Evolutionary conservation across 2,797 vertebrate genomes (phyloP).

Genomic region (Poeciliopsis paucimaculata): DNA sequence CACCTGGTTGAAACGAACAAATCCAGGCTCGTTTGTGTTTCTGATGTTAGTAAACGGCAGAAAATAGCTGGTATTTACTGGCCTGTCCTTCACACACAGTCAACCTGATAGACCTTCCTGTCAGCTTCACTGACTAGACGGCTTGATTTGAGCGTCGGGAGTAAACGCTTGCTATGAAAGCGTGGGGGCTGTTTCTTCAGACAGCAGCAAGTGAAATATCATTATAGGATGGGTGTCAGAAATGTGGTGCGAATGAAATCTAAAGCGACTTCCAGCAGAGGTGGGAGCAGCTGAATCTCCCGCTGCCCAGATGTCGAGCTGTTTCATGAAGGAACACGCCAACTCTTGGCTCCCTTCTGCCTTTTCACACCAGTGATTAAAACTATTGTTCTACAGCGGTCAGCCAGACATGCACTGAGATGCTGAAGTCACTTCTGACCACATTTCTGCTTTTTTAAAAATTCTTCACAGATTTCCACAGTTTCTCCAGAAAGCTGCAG

Average conservation of each 20-base stretch:
- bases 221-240: constrained; percentile 29
- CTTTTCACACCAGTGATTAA: background rate
- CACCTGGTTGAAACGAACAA: constrained; percentile 29
- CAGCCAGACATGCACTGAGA: background rate
- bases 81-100: background rate
- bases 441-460: background rate
- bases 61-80: background rate
- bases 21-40: background rate
- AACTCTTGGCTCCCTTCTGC: background rate
- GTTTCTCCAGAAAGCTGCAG: constrained; percentile 26
- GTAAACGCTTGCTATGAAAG: constrained; percentile 25
- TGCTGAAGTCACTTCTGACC: constrained; percentile 20
- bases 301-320: constrained; percentile 34
- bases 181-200: constrained; percentile 10
- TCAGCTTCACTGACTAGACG: background rate
- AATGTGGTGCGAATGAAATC: constrained; percentile 26
- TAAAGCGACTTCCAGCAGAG: constrained; percentile 21
- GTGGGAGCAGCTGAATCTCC: constrained; percentile 23
- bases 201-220: constrained; percentile 26
- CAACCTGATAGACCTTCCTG: constrained; percentile 16
- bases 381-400: background rate
- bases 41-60: background rate
- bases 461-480: constrained; percentile 10
- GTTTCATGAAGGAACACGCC: constrained; percentile 15
- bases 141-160: constrained; percentile 18